Base-by-base conservation (phyloP, 2,113 vertebrate species). In the Symphodus melops region DNA sequence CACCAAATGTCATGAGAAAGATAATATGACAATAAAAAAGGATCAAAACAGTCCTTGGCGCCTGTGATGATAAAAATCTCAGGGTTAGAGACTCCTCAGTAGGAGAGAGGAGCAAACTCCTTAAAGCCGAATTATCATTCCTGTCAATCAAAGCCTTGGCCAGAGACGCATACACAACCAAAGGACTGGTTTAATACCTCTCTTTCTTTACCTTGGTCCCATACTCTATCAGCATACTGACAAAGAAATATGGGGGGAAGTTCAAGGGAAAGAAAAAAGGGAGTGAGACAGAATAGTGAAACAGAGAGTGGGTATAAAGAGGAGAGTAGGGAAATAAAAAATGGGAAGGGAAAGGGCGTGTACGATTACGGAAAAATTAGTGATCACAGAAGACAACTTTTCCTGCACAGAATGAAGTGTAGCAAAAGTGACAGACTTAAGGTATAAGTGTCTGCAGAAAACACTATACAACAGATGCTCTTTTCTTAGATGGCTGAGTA, bases 91-190 rank as follows among this genome's bases (percentile, higher is more conserved):
- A 85, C 78, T 86, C 81, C 75, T 84, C 82, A 72, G 86, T 21
- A 78, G 73, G 63, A 84, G 72, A 81, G 66, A 60, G 83, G 84
- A 87, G 85, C 72, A 88, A 90, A 86, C 89, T 83, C 81, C 86
- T 82, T 75, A 86, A 86, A 90, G 86, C 89, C 89, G 86, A 91
- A 91, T 92, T 92, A 93, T 88, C 88, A 90, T 92, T 91, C 86
- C 89, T 84, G 91, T 91, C 89, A 80, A 91, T 94, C 90, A 87
- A 62, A 71, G 71, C 54, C 41, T 41, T 66, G 83, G 78, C 57
- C 62, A 36, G 57, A 75, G 82, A 67, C 37, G 21, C 76, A 53
- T 39, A 75, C 79, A 79, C 81, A 66, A 77, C 52, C 63, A 62
- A 67, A 82, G 70, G 60, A 65, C 79, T 57, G 61, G 80, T 90